phyloP scores from a whole-genome alignment of 2,113 vertebrate genomes.

The Rallus limicola region DNA sequence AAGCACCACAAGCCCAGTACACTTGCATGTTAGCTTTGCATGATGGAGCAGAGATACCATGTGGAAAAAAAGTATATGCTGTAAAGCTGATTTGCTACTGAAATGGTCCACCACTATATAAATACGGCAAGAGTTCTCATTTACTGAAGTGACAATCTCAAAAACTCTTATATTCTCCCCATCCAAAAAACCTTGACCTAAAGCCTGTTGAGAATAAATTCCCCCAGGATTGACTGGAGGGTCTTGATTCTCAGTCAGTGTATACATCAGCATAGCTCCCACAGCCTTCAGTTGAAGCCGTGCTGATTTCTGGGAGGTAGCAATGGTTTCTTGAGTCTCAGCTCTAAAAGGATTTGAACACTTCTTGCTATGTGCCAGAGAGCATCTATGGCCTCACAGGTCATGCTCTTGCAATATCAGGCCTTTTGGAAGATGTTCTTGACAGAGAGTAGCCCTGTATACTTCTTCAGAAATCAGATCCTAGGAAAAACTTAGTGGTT shows the following conservation, averaged over 20 bases:
- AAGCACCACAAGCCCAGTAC: not conserved
- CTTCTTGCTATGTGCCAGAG: accelerated
- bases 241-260: not conserved
- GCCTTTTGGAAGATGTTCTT: not conserved
- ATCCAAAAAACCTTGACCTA: not conserved
- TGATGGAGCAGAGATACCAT: not conserved
- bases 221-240: not conserved
- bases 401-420: not conserved
- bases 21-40: conserved; percentile 34
- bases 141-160: conserved; percentile 45
- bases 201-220: conserved; percentile 16
- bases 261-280: not conserved
- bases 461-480: not conserved
- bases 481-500: not conserved
- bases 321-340: not conserved
- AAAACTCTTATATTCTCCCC: conserved; percentile 1
- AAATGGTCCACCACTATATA: conserved; percentile 47
- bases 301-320: not conserved
- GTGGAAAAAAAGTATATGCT: conserved; percentile 11
- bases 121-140: conserved; percentile 40
- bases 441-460: not conserved
- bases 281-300: not conserved
- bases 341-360: not conserved
- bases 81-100: conserved; percentile 49
- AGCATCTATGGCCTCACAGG: not conserved